Evolutionary conservation across 2,888 invertebrate genomes (phyloP), one percentile per base, ranked within the genome.

Genomic region (Cryptops parisi): DNA sequence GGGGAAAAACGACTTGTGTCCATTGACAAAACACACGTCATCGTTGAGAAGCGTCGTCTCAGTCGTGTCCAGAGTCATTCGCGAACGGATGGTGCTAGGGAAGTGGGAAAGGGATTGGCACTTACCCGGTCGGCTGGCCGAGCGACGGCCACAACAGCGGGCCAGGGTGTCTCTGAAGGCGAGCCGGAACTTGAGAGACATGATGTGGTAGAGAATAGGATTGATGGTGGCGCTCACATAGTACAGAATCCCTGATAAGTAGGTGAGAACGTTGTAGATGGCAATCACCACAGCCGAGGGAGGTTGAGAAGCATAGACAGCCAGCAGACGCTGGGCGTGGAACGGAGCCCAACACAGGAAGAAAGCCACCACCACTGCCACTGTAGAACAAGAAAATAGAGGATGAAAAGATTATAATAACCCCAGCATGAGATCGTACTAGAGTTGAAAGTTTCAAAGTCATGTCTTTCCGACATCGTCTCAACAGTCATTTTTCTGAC

Each of bases 341-440:
- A 91, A 93, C 1, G 94, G 93, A 1, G 90, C 88, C 62, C 88
- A 84, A 54, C 91, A 91, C 2, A 93, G 83, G 54, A 87, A 87
- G 70, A 89, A 89, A 78, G 89, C 87, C 26, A 71, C 70, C 24
- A 72, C 72, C n/a, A 73, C 73, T 22, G 72, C 72, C 55, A 72
- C 73, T 73, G 65, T 5, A 64, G 64, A 45, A n/a, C n/a, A n/a
- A n/a, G n/a, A n/a, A n/a, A n/a, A n/a, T n/a, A n/a, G n/a, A n/a
- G n/a, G n/a, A n/a, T n/a, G n/a, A n/a, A n/a, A n/a, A n/a, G n/a
- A n/a, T n/a, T n/a, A n/a, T n/a, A n/a, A n/a, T n/a, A n/a, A n/a
- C n/a, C n/a, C n/a, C n/a, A n/a, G n/a, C n/a, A n/a, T n/a, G n/a
- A n/a, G n/a, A n/a, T n/a, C n/a, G n/a, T n/a, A n/a, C n/a, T n/a